phyloP scores from a whole-genome alignment of 2,113 vertebrate species.

The Turnix velox region DNA sequence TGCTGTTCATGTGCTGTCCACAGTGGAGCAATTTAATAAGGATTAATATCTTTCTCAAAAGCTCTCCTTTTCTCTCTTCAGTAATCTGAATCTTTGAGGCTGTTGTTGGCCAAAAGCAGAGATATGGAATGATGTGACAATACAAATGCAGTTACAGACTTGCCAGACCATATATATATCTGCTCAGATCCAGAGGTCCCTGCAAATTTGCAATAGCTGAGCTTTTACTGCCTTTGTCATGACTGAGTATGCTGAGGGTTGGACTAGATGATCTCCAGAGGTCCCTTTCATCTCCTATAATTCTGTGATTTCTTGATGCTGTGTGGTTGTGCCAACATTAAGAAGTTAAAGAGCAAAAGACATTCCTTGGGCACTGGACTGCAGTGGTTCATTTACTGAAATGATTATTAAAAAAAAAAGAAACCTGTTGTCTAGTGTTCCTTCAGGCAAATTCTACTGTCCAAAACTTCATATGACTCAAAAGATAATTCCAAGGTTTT shows the following conservation, averaged over 20 bases:
- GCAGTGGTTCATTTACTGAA: neutral
- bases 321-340: neutral
- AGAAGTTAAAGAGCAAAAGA: neutral
- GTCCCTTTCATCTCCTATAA: too few relatives aligned
- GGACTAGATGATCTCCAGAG: too few relatives aligned
- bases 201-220: neutral
- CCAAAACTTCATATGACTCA: neutral
- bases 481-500: neutral
- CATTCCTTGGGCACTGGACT: neutral
- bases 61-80: neutral
- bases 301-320: accelerated
- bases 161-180: neutral
- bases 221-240: neutral
- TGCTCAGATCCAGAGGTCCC: too few relatives aligned
- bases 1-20: accelerated
- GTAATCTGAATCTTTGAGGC: neutral
- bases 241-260: too few relatives aligned
- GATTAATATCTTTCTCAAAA: neutral
- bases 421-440: neutral
- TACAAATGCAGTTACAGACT: neutral
- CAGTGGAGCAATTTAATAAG: neutral
- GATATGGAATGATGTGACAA: neutral
- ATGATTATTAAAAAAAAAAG: too few relatives aligned
- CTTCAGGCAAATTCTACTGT: neutral
- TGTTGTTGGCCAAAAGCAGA: neutral